phyloP scores from a whole-genome alignment of 2,888 invertebrate species.

The Empis livida region DNA sequence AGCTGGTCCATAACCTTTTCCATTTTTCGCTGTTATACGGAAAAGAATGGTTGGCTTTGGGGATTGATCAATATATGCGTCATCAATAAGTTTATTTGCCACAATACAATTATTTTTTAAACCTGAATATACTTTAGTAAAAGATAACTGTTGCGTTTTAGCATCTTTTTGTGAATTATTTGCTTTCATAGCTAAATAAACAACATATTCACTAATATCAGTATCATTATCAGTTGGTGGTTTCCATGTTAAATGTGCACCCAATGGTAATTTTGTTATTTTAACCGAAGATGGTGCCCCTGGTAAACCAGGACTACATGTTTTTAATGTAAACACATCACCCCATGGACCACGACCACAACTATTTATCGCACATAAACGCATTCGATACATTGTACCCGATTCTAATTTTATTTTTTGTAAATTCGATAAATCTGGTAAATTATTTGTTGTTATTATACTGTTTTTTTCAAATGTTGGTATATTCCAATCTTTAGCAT shows the following conservation, averaged over 20 bases:
- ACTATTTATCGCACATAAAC: slow-evolving; percentile 16
- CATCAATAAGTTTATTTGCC: slow-evolving; percentile 14
- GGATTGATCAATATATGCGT: slow-evolving; percentile 18
- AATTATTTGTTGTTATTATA: slow-evolving; percentile 9
- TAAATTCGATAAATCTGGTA: slow-evolving; percentile 15
- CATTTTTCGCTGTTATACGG: slow-evolving; percentile 19
- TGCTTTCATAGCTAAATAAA: slow-evolving; percentile 18
- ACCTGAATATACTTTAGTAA: slow-evolving; percentile 18
- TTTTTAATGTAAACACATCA: slow-evolving; percentile 17
- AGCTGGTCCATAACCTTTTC: slow-evolving; percentile 19
- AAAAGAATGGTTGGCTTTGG: slow-evolving; percentile 19
- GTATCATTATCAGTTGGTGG: slow-evolving; percentile 16
- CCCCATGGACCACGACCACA: slow-evolving; percentile 18
- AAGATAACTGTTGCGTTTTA: slow-evolving; percentile 14
- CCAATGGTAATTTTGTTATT: slow-evolving; percentile 18
- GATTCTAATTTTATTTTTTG: slow-evolving; percentile 15
- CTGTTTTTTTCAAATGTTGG: slow-evolving; percentile 2
- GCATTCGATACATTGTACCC: slow-evolving; percentile 18
- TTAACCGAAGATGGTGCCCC: slow-evolving; percentile 19
- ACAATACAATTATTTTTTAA: slow-evolving; percentile 18
- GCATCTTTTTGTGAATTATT: slow-evolving; percentile 13
- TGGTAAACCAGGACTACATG: slow-evolving; percentile 18
- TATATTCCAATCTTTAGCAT: slow-evolving; percentile 15
- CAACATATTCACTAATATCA: slow-evolving; percentile 18
- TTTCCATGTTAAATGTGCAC: slow-evolving; percentile 19